Evolutionary conservation across 2,797 vertebrate species (phyloP).

Genomic region (Kryptolebias ocellatus): DNA sequence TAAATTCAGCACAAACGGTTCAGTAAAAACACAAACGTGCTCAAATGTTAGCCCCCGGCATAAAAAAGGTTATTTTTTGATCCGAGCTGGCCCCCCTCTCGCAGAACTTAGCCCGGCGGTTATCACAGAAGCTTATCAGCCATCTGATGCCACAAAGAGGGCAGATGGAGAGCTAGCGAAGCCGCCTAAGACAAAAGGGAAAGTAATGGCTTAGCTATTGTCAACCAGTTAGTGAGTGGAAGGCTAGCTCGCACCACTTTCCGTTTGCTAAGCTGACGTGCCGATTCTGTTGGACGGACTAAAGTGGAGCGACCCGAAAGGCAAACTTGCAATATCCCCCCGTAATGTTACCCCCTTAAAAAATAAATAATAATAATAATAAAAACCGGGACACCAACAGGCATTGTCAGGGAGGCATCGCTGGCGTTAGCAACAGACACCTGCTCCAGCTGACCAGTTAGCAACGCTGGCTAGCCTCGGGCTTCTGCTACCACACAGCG

Average conservation of each 20-base stretch:
- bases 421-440: constrained; percentile 80
- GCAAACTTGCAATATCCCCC: constrained; percentile 28
- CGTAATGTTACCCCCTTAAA: constrained; percentile 40
- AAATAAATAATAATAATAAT: background rate
- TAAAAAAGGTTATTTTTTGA: constrained; percentile 21
- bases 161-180: constrained; percentile 71
- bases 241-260: constrained; percentile 50
- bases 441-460: constrained; percentile 82
- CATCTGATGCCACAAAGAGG: constrained; percentile 73
- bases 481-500: constrained; percentile 45
- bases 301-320: constrained; percentile 4
- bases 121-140: constrained; percentile 50
- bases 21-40: constrained; percentile 18
- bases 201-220: constrained; percentile 80
- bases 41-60: constrained; percentile 2
- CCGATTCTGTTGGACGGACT: background rate
- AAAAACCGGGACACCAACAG: constrained; percentile 40
- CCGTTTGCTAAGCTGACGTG: constrained; percentile 10
- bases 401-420: constrained; percentile 64
- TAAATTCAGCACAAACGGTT: constrained; percentile 21
- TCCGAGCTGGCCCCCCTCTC: background rate
- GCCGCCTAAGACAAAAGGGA: constrained; percentile 81
- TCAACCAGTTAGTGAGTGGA: constrained; percentile 61
- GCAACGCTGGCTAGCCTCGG: constrained; percentile 68
- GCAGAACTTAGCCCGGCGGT: constrained; percentile 45